Evolutionary conservation across 2,113 vertebrate genomes (phyloP).

Genomic region (Peucedramus taeniatus): DNA sequence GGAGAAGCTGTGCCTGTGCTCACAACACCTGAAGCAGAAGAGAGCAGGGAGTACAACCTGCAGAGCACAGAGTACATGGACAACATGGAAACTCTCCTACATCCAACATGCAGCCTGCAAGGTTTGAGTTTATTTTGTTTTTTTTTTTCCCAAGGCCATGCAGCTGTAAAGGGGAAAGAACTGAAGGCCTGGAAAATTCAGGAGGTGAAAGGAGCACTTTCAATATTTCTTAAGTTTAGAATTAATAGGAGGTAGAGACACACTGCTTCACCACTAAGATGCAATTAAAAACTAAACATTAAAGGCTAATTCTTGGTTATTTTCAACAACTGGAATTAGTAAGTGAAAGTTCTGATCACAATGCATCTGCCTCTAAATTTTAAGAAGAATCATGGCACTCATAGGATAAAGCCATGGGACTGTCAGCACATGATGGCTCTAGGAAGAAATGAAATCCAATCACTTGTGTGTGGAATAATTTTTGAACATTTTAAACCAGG

Average conservation of each 20-base stretch:
- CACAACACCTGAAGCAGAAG: neutral
- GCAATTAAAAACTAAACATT: neutral
- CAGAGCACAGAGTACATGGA: rapidly evolving
- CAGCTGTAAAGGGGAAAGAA: neutral
- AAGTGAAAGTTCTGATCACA: neutral
- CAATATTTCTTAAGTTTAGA: neutral
- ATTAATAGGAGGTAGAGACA: neutral
- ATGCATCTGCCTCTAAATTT: neutral
- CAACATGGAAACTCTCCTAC: neutral
- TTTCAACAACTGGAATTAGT: neutral
- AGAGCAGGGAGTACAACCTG: neutral
- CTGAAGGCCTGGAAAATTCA: neutral
- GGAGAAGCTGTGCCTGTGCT: neutral
- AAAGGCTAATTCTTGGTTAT: neutral
- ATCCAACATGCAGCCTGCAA: neutral
- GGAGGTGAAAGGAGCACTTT: neutral
- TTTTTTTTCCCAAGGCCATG: neutral
- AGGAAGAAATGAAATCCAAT: neutral
- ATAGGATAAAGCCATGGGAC: neutral
- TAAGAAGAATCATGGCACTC: neutral
- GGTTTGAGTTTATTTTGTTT: neutral
- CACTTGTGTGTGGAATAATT: neutral
- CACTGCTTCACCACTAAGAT: neutral
- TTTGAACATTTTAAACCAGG: neutral
- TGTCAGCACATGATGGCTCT: neutral